These are phyloP conservation scores for Hymenochirus boettgeri DNA, from an alignment of 2,113 vertebrate species.

Conservation along the genomic window DNA sequence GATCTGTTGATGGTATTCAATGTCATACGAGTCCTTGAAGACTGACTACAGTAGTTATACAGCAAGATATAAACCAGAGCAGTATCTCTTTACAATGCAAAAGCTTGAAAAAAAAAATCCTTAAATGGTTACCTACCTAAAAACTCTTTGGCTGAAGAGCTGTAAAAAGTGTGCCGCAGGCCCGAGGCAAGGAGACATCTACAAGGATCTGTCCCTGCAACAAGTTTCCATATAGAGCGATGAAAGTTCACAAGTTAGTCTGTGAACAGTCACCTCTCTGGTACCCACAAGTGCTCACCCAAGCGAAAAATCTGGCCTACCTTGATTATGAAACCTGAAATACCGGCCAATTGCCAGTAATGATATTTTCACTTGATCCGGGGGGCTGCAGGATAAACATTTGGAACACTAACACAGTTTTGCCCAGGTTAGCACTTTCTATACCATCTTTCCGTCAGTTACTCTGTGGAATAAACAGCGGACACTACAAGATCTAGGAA, in stretches of 20 bases:
- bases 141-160: conserved; percentile 84
- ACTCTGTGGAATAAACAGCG: conserved; percentile 11
- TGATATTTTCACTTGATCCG: conserved; percentile 31
- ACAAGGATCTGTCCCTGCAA: conserved; percentile 94
- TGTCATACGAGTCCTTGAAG: no score
- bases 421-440: neutral
- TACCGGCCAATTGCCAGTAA: conserved; percentile 27
- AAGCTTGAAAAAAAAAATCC: conserved; percentile 61
- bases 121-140: conserved; percentile 88
- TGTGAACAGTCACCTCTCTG: conserved; percentile 89
- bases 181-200: conserved; percentile 90
- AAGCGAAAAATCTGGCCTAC: conserved; percentile 45
- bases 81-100: conserved; percentile 22
- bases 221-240: conserved; percentile 93
- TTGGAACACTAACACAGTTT: conserved; percentile 3
- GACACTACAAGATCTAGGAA: conserved; percentile 1
- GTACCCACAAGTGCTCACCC: conserved; percentile 73
- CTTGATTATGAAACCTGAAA: conserved; percentile 19
- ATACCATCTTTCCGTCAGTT: neutral
- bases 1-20: no score
- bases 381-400: conserved; percentile 9
- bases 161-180: conserved; percentile 84
- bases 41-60: no score
- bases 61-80: conserved; percentile 1
- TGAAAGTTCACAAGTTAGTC: conserved; percentile 92